These are phyloP conservation scores for Eurois occulta DNA, from an alignment of 2,888 invertebrate species.

Conservation along the genomic window DNA sequence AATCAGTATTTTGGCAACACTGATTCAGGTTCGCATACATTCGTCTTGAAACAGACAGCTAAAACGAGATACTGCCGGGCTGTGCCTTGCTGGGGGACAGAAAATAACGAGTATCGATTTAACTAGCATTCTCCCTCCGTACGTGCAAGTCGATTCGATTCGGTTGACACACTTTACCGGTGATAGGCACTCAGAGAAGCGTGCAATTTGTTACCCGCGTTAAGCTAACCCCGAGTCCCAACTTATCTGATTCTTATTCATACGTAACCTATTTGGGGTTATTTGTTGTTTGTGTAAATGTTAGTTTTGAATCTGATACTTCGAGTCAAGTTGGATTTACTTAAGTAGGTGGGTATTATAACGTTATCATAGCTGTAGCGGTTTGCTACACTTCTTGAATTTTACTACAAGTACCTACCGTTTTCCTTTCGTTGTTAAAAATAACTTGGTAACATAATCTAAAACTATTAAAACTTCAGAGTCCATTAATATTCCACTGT, in stretches of 20 bases:
- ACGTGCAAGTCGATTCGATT: conserved; percentile 71
- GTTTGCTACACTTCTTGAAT: background rate
- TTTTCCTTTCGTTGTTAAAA: background rate
- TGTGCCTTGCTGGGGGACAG: conserved; percentile 51
- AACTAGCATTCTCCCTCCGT: conserved; percentile 71
- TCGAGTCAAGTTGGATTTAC: conserved; percentile 23
- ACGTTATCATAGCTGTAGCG: background rate
- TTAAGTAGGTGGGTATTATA: background rate
- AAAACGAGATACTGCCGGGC: conserved; percentile 47
- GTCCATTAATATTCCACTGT: background rate
- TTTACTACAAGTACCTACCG: background rate
- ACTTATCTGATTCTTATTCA: conserved; percentile 45
- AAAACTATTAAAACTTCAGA: background rate
- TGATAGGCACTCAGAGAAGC: conserved; percentile 63
- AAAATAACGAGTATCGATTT: conserved; percentile 78
- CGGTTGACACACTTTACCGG: conserved; percentile 76
- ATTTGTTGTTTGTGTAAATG: conserved; percentile 45
- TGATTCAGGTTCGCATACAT: conserved; percentile 25
- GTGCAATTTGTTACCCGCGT: conserved; percentile 53
- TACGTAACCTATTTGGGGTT: conserved; percentile 30
- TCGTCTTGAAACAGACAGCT: conserved; percentile 44
- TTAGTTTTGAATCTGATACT: conserved; percentile 39
- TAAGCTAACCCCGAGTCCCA: conserved; percentile 46
- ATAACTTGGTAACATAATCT: background rate
- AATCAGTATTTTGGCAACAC: conserved; percentile 40